Percentiles rank a stretch among this genome's conserved stretches.
Evolutionary conservation across 2,113 vertebrate genomes (phyloP).

Genomic region (Strix uralensis): DNA sequence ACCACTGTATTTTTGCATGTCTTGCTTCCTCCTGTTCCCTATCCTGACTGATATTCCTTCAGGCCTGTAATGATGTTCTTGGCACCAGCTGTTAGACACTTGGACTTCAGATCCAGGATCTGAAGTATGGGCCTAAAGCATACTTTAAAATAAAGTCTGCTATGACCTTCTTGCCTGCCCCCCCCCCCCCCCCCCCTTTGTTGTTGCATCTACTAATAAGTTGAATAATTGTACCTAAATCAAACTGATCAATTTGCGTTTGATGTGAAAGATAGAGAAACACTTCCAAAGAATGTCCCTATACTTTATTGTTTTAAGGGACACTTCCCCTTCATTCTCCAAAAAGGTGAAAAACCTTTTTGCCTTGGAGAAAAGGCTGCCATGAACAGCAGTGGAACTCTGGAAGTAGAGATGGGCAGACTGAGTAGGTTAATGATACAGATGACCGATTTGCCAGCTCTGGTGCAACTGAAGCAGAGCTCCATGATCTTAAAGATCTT

Average conservation of each 20-base stretch:
- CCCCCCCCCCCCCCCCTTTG: too few relatives aligned
- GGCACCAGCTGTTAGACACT: background rate
- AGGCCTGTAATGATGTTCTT: background rate
- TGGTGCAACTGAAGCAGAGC: background rate
- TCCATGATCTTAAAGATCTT: background rate
- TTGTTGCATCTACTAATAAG: background rate
- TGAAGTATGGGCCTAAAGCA: background rate
- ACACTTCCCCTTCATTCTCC: background rate
- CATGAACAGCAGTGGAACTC: background rate
- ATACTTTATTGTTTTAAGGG: background rate
- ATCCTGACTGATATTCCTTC: background rate
- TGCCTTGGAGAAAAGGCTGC: background rate
- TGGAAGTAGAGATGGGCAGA: background rate
- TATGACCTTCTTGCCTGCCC: background rate
- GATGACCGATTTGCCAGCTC: background rate
- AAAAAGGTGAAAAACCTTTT: background rate
- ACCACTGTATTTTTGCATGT: background rate
- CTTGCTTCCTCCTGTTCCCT: background rate
- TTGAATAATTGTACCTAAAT: background rate
- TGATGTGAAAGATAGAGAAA: background rate
- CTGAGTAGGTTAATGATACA: background rate
- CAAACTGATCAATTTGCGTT: background rate
- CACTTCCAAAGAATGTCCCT: background rate
- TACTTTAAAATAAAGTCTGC: background rate
- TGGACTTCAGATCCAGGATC: background rate